Evolutionary conservation across 2,888 invertebrate genomes (phyloP), one percentile per base, ranked within the genome.

Genomic region (Drosophila picticornis): DNA sequence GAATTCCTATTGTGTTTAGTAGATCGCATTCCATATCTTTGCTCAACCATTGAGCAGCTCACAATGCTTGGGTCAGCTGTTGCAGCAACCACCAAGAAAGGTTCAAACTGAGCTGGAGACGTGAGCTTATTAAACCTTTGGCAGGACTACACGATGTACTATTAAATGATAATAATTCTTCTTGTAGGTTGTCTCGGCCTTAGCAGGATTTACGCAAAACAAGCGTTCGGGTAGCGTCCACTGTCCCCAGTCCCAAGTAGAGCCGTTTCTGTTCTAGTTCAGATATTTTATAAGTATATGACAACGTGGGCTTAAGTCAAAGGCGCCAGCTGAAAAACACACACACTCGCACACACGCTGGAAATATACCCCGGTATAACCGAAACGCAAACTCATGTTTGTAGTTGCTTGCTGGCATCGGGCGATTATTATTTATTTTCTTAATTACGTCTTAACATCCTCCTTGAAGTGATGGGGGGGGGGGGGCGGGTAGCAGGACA

Each of bases 391-490:
- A 43, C 52, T 55, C 48, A 46, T 66, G 72, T 68, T 63, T 62
- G 65, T 53, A 56, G 72, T 63, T 75, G 71, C 40, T 69, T 56
- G 58, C 65, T 78, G 77, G 79, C 90, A 85, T 83, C 67, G 84
- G 83, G 81, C 88, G 90, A 90, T 91, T 91, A 91, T 91, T 91
- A 91, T 91, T 91, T 91, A 91, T 91, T 91, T 91, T 91, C 90
- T 91, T 91, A 91, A 91, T 91, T 91, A 91, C 85, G 89, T 84
- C 88, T 87, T 83, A 84, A 63, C 84, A 85, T 80, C 76, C 88
- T 66, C 52, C 78, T 61, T 69, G 75, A 84, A 75, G 87, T 75
- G 85, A 67, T 52, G 76, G 55, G 69, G 75, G 57, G 43, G 53
- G 57, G 53, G 48, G 29, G n/a, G 50, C 19, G 50, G 48, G 46